These are phyloP conservation scores for Polietes domitor DNA, from an alignment of 2,888 invertebrate species.

Conservation along the genomic window DNA sequence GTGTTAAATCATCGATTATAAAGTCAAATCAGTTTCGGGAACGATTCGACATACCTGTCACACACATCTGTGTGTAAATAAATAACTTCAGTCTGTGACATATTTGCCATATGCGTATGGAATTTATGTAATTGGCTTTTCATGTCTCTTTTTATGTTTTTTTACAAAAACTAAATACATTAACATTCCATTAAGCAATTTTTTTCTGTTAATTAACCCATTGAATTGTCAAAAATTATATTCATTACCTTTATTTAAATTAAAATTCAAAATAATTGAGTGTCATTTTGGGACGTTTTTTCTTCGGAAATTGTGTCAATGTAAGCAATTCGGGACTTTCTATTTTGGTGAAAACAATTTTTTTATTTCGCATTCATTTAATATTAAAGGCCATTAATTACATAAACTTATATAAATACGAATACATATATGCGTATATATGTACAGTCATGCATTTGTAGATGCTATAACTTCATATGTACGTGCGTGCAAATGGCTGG, in stretches of 20 bases:
- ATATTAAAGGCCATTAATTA: not conserved
- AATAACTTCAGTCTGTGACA: too few species aligned
- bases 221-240: not conserved
- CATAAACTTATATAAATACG: not conserved
- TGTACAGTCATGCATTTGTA: not conserved
- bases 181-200: not conserved
- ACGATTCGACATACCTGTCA: too few species aligned
- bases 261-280: not conserved
- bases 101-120: too few species aligned
- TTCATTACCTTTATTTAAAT: not conserved
- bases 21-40: too few species aligned
- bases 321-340: not conserved
- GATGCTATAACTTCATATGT: not conserved
- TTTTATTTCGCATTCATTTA: too few species aligned
- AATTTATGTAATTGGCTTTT: not conserved
- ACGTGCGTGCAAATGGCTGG: not conserved
- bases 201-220: not conserved
- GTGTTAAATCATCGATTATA: too few species aligned
- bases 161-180: too few species aligned
- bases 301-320: slow-evolving; percentile 2
- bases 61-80: too few species aligned
- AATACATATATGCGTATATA: not conserved
- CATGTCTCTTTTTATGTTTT: not conserved
- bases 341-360: not conserved
- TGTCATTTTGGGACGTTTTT: not conserved